Evolutionary conservation across 2,113 vertebrate genomes (phyloP).

Genomic region (Neodontobutis hainanensis): DNA sequence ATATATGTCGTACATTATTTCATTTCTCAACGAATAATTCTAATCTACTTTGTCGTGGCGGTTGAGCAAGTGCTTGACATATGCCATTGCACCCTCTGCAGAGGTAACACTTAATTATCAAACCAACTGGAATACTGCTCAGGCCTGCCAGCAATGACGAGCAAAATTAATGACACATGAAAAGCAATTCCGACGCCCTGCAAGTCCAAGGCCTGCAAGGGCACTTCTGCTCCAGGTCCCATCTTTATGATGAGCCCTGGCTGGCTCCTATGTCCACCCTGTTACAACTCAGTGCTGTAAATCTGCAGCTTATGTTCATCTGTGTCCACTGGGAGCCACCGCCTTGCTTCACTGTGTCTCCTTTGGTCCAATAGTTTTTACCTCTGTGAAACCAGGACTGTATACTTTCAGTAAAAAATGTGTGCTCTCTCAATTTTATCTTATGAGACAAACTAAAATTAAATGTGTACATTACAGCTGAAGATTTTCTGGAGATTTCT

Average conservation of each 20-base stretch:
- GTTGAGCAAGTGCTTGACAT: slow-evolving; percentile 58
- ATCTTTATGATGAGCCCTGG: slow-evolving; percentile 59
- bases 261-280: slow-evolving; percentile 52
- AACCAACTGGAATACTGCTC: slow-evolving; percentile 70
- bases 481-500: too few relatives aligned
- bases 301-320: slow-evolving; percentile 59
- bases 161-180: slow-evolving; percentile 79
- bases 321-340: slow-evolving; percentile 43
- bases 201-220: slow-evolving; percentile 66
- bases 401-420: background rate
- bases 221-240: slow-evolving; percentile 61
- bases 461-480: too few relatives aligned
- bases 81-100: slow-evolving; percentile 48
- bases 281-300: slow-evolving; percentile 55
- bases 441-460: too few relatives aligned
- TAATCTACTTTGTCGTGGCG: slow-evolving; percentile 43
- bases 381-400: background rate
- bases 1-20: slow-evolving; percentile 26
- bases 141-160: slow-evolving; percentile 67
- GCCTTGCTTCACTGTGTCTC: slow-evolving; percentile 13
- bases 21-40: slow-evolving; percentile 12
- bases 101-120: slow-evolving; percentile 76
- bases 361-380: background rate
- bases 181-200: slow-evolving; percentile 75
- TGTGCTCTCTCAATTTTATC: background rate